Evolutionary conservation across 2,888 invertebrate genomes (phyloP).

Genomic region (Drosophila differens): DNA sequence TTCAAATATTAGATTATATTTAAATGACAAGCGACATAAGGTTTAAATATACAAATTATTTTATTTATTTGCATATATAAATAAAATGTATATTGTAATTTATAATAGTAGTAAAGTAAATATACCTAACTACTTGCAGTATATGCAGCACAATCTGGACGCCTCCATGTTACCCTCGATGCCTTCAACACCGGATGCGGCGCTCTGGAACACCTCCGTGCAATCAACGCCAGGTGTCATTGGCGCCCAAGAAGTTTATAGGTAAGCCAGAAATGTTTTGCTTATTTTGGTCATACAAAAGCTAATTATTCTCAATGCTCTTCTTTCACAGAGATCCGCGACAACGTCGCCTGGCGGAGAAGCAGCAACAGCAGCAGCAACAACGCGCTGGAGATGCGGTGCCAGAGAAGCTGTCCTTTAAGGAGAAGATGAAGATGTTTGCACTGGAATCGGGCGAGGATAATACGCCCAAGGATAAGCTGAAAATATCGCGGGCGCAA

Average conservation of each 20-base stretch:
- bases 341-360: slow-evolving; percentile 93
- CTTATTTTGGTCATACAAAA: neutral
- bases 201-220: slow-evolving; percentile 84
- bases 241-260: slow-evolving; percentile 98
- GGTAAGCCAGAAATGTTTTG: slow-evolving; percentile 85
- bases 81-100: neutral
- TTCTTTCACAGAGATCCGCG: slow-evolving; percentile 91
- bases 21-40: neutral
- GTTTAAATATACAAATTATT: neutral
- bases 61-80: too few species aligned
- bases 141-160: slow-evolving; percentile 88
- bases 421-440: slow-evolving; percentile 99
- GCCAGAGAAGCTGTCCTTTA: slow-evolving; percentile 97
- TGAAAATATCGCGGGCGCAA: slow-evolving; percentile 97
- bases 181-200: slow-evolving; percentile 89
- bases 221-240: slow-evolving; percentile 97
- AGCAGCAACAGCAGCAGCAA: slow-evolving; percentile 89
- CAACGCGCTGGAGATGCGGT: slow-evolving; percentile 86
- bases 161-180: slow-evolving; percentile 91
- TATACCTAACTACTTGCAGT: slow-evolving; percentile 46
- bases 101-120: neutral
- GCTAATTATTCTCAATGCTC: neutral
- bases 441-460: slow-evolving; percentile 98
- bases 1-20: neutral
- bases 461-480: slow-evolving; percentile 96